Percentiles rank a stretch among this genome's conserved stretches.
Evolutionary conservation across 2,797 vertebrate species (phyloP).

Genomic region (Gambelia wislizenii): DNA sequence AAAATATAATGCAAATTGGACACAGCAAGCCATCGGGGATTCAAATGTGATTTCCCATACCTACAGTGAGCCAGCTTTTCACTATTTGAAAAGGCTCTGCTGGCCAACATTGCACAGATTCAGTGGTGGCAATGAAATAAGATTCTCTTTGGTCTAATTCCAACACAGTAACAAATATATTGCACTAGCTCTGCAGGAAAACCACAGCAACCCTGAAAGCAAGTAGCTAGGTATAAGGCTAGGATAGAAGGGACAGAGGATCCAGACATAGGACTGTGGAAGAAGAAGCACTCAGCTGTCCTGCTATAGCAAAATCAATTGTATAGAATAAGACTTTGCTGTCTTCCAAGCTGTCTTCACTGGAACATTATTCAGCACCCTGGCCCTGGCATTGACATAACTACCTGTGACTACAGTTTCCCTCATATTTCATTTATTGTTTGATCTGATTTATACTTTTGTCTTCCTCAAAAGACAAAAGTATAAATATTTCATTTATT

Average conservation of each 20-base stretch:
- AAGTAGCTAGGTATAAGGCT: neutral
- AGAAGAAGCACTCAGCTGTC: neutral
- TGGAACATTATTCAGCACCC: neutral
- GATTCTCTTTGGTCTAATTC: neutral
- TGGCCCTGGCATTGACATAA: neutral
- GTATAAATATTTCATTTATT: neutral
- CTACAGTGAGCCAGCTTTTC: neutral
- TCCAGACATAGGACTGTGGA: neutral
- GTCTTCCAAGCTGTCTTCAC: neutral
- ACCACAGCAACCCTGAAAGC: neutral
- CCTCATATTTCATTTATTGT: neutral
- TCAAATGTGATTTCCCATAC: neutral
- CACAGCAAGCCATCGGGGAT: neutral
- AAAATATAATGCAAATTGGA: conserved; percentile 6
- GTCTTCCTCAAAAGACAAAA: no score
- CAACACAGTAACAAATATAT: neutral
- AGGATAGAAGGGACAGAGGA: neutral
- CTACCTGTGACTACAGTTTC: neutral
- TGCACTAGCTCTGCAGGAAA: neutral
- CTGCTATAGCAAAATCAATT: neutral
- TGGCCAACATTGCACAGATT: neutral
- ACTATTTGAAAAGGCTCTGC: neutral
- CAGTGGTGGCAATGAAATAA: neutral
- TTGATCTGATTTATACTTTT: neutral
- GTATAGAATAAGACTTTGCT: neutral